Evolutionary conservation across 2,888 invertebrate species (phyloP).

Genomic region (Xestia c-nigrum): DNA sequence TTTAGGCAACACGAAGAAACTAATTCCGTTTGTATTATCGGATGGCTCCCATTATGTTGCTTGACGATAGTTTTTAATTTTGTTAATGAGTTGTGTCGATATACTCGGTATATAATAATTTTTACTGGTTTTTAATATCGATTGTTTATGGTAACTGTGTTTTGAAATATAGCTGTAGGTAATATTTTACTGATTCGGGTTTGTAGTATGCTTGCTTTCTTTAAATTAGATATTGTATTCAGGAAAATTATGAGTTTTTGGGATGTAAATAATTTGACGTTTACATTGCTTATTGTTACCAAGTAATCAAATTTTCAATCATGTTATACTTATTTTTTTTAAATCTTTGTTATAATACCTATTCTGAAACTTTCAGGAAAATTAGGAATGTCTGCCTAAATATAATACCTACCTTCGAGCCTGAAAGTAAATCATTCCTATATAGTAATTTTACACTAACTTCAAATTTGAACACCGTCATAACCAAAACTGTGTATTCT

Average conservation of each 20-base stretch:
- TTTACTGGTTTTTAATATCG: not conserved
- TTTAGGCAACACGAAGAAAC: slow-evolving; percentile 76
- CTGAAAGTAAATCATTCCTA: not conserved
- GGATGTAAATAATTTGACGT: not conserved
- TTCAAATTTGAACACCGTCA: not conserved
- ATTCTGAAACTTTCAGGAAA: not conserved
- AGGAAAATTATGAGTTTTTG: not conserved
- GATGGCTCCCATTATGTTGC: slow-evolving; percentile 61
- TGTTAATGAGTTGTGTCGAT: slow-evolving; percentile 34
- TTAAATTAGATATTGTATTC: not conserved
- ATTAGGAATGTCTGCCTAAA: not conserved
- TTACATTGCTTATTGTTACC: not conserved
- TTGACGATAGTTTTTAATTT: slow-evolving; percentile 46
- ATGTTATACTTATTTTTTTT: not conserved
- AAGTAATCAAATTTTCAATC: not conserved
- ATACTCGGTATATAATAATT: not conserved
- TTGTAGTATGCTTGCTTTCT: not conserved
- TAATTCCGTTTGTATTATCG: slow-evolving; percentile 76
- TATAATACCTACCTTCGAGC: not conserved
- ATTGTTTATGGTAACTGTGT: slow-evolving; percentile 3
- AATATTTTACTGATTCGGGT: not conserved
- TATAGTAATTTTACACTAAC: no score
- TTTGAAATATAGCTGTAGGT: not conserved
- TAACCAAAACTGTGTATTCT: not conserved
- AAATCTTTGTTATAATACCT: no score